Evolutionary conservation across 2,113 vertebrate species (phyloP).

Genomic region (Gymnorhina tibicen): DNA sequence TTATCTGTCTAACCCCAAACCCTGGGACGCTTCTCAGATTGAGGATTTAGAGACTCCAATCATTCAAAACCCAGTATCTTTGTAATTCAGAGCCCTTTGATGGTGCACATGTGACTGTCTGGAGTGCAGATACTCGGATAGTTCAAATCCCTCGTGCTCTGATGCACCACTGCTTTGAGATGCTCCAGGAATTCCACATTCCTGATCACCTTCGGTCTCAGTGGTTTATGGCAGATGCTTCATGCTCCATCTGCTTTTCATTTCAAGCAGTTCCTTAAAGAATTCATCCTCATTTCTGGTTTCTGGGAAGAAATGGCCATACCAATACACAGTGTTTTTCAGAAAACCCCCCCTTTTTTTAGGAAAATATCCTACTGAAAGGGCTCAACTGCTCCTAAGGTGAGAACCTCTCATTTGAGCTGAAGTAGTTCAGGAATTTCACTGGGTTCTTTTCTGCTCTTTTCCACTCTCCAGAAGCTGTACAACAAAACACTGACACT

Average conservation of each 20-base stretch:
- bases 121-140: background rate
- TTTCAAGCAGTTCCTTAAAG: background rate
- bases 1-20: constrained; percentile 3
- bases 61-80: background rate
- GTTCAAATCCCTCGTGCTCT: constrained; percentile 1
- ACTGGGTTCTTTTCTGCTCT: background rate
- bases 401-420: background rate
- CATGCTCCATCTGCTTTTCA: constrained; percentile 35
- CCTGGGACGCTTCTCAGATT: background rate
- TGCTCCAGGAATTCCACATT: constrained; percentile 44
- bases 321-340: no score
- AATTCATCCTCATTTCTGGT: background rate
- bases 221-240: constrained; percentile 14
- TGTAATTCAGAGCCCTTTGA: background rate
- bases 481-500: background rate
- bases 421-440: background rate
- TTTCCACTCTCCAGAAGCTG: background rate
- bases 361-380: background rate
- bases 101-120: background rate
- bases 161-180: background rate
- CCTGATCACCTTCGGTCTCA: background rate
- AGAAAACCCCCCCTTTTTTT: no score
- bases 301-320: background rate
- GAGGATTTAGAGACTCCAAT: background rate
- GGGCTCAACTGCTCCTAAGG: background rate